Conservation (phyloP, 37 sponge, comb jelly and placozoan species). For the Eunapius fragilis region DNA sequence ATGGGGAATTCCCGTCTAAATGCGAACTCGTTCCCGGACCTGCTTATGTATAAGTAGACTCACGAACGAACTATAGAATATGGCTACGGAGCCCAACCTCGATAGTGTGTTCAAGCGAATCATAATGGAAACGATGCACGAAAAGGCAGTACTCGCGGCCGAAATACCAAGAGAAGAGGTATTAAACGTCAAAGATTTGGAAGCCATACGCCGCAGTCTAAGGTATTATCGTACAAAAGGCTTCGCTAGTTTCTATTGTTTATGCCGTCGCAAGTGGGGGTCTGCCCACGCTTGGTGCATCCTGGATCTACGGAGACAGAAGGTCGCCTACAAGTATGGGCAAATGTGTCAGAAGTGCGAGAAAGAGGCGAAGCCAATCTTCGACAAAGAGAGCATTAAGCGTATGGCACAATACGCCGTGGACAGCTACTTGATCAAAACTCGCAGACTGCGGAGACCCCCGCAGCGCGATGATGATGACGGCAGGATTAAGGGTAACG, state of each 20-base stretch:
- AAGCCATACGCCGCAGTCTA: background rate
- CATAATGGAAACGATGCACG: background rate
- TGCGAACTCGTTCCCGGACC: too few species aligned
- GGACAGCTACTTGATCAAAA: constrained; percentile 2
- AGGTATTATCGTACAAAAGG: constrained; percentile 25
- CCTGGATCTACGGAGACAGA: constrained; percentile 29
- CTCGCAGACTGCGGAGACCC: background rate
- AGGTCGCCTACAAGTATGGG: background rate
- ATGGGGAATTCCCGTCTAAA: too few species aligned
- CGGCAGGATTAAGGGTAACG: background rate
- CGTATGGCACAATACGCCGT: constrained; percentile 49
- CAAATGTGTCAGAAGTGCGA: constrained; percentile 40
- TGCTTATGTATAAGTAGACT: too few species aligned
- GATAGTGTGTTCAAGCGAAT: background rate
- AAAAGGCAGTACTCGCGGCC: background rate
- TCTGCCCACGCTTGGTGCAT: constrained; percentile 52
- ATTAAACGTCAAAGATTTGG: background rate
- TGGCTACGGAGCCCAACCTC: too few species aligned
- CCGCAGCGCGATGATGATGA: background rate
- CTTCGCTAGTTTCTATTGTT: constrained; percentile 30
- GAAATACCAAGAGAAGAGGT: background rate
- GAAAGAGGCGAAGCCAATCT: background rate
- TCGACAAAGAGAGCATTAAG: constrained; percentile 6
- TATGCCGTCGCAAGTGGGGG: constrained; percentile 9
- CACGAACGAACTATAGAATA: too few species aligned